A percentile compares a stretch with the other conserved stretches of the same genome.
phyloP scores from a whole-genome alignment of 2,113 vertebrate genomes.

The Oncorhynchus masou region DNA sequence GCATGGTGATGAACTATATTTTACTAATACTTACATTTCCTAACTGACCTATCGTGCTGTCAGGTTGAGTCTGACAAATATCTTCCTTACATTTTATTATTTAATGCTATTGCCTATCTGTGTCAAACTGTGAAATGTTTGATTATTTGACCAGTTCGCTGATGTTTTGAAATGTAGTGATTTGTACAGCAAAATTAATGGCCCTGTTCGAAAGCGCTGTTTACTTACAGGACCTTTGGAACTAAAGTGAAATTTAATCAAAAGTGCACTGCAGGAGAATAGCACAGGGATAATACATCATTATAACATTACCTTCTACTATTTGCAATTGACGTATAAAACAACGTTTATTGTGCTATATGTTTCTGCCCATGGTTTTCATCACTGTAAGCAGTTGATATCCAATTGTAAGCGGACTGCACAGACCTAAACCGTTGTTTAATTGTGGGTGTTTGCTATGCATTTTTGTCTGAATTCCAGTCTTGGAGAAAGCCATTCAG shows the following conservation, averaged over 20 bases:
- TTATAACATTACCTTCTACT: neutral
- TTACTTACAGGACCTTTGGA: too few relatives aligned
- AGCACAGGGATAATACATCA: neutral
- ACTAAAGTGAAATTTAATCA: neutral
- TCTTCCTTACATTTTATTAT: neutral
- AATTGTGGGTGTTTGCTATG: slow-evolving; percentile 1
- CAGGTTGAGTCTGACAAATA: neutral
- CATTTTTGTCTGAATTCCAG: slow-evolving; percentile 2
- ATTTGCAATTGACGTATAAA: too few relatives aligned
- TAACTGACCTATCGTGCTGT: too few relatives aligned
- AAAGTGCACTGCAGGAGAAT: neutral
- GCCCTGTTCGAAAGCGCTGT: neutral
- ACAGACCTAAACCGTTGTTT: neutral
- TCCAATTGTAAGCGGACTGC: neutral
- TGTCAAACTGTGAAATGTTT: neutral
- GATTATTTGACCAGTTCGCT: neutral
- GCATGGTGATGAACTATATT: too few relatives aligned
- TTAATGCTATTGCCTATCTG: neutral
- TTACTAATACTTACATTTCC: too few relatives aligned
- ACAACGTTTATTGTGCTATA: too few relatives aligned
- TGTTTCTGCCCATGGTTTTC: neutral
- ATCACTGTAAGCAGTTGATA: neutral
- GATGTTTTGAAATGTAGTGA: neutral
- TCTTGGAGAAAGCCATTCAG: neutral
- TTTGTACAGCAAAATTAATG: neutral